Evolutionary conservation across 2,888 invertebrate genomes (phyloP).

Genomic region (Aleiodes alternator): DNA sequence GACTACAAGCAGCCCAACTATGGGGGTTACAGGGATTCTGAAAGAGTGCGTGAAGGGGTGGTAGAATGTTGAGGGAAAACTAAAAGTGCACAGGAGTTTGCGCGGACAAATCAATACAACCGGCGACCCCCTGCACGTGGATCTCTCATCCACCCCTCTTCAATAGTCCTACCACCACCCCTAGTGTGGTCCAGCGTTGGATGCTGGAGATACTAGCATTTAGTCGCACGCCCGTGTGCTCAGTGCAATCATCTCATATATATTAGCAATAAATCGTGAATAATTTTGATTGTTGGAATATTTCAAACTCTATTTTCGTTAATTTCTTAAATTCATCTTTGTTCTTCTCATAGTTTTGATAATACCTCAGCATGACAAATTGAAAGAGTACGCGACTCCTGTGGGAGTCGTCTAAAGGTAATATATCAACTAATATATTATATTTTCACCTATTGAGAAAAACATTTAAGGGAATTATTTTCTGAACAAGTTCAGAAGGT

Average conservation of each 20-base stretch:
- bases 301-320: not conserved
- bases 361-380: not conserved
- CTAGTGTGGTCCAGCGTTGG: conserved; percentile 48
- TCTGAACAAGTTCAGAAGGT: too few species aligned
- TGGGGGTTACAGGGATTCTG: conserved; percentile 6
- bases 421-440: not conserved
- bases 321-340: not conserved
- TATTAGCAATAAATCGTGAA: not conserved
- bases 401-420: conserved; percentile 24
- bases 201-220: conserved; percentile 43
- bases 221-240: conserved; percentile 47
- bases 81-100: conserved; percentile 64
- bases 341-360: not conserved
- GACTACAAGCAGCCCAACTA: conserved; percentile 1
- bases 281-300: not conserved
- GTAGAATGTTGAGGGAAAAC: conserved; percentile 36
- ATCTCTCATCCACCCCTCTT: conserved; percentile 59
- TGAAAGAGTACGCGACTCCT: conserved; percentile 3
- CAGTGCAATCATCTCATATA: conserved; percentile 5
- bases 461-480: too few species aligned
- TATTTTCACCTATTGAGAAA: not conserved
- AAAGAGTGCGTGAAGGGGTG: conserved; percentile 38
- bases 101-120: conserved; percentile 72
- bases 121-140: conserved; percentile 64
- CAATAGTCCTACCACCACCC: conserved; percentile 53